phyloP scores from a whole-genome alignment of 1,140 invertebrate genomes.

The Hormaphis cornu region DNA sequence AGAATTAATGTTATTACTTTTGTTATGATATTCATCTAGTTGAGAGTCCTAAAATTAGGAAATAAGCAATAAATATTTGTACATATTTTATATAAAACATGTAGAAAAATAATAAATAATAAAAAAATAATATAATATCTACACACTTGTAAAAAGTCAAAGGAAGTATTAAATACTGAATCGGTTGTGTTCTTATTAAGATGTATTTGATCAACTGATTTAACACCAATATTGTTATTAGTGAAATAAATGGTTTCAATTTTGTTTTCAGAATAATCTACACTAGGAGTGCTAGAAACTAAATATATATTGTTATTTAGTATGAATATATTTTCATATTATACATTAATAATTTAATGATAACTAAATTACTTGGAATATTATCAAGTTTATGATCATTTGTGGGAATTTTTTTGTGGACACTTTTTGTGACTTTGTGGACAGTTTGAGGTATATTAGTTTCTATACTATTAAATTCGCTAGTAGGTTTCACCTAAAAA shows the following conservation, averaged over 20 bases:
- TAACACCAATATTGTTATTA: conserved; percentile 1
- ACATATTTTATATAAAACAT: neutral
- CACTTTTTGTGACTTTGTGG: neutral
- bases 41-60: neutral
- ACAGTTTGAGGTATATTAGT: neutral
- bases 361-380: neutral
- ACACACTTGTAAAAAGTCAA: conserved; percentile 20
- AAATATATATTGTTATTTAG: neutral
- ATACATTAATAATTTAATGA: neutral
- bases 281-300: neutral
- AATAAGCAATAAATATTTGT: neutral
- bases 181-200: neutral
- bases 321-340: neutral
- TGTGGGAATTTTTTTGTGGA: neutral
- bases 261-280: neutral
- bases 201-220: neutral
- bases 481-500: neutral
- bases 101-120: no score
- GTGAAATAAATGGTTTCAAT: conserved; percentile 26
- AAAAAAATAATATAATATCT: neutral
- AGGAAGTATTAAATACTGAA: conserved; percentile 2
- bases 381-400: neutral
- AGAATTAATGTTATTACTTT: neutral
- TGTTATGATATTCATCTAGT: neutral
- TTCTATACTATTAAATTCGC: neutral